Evolutionary conservation across 2,113 vertebrate species (phyloP).

Genomic region (Myotis davidii): DNA sequence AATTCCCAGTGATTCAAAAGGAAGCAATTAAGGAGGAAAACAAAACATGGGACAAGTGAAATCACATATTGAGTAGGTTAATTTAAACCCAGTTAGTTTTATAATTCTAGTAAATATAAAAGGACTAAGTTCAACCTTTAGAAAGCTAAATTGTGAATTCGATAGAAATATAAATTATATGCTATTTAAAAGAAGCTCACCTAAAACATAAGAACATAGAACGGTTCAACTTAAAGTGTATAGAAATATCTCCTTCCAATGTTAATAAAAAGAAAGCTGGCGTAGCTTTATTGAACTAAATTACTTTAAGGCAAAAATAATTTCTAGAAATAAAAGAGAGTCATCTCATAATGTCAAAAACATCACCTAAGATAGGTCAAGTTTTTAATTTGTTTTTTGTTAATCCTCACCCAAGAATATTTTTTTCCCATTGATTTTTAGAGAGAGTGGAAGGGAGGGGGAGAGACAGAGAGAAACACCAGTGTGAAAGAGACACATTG

Average conservation of each 20-base stretch:
- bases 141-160: neutral
- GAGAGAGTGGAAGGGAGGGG: too few relatives aligned
- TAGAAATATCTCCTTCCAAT: neutral
- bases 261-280: neutral
- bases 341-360: neutral
- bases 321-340: constrained; percentile 2
- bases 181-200: neutral
- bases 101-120: neutral
- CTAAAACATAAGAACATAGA: neutral
- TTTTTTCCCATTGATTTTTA: too few relatives aligned
- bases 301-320: neutral
- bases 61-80: neutral
- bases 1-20: neutral
- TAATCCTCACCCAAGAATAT: too few relatives aligned
- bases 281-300: neutral
- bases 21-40: neutral
- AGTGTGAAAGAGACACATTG: too few relatives aligned
- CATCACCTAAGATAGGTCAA: neutral
- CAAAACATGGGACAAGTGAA: neutral
- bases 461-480: too few relatives aligned
- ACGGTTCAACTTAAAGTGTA: neutral
- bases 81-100: neutral
- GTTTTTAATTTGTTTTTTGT: neutral
- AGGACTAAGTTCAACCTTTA: neutral
- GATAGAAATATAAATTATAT: neutral